Percentiles rank a stretch among this genome's conserved stretches.
Evolutionary conservation across 2,797 vertebrate genomes (phyloP).

Genomic region (Peromyscus melanophrys): DNA sequence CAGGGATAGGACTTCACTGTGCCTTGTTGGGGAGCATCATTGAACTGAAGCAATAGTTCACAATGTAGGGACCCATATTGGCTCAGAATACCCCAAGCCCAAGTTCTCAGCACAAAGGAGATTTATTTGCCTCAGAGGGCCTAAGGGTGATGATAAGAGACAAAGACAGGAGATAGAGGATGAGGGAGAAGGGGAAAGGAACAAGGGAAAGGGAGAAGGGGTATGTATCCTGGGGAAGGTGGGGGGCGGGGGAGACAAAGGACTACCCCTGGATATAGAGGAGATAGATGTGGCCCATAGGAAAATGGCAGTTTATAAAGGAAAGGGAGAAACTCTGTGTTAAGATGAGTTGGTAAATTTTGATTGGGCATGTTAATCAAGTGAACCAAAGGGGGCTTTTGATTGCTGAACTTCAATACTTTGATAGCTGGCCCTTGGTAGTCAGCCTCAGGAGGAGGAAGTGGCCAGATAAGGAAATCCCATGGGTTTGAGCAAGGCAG

Average conservation of each 20-base stretch:
- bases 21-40: background rate
- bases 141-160: background rate
- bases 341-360: background rate
- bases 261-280: too few relatives aligned
- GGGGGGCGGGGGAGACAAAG: too few relatives aligned
- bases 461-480: background rate
- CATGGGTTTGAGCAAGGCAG: background rate
- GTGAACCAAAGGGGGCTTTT: background rate
- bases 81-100: background rate
- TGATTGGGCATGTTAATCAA: background rate
- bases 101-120: background rate
- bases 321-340: background rate
- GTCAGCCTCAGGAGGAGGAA: background rate
- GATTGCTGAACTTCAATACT: background rate
- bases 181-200: background rate
- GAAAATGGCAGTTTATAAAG: background rate
- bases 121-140: background rate
- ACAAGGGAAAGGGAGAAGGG: background rate
- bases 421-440: background rate
- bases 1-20: background rate
- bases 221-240: background rate
- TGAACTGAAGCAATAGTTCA: background rate
- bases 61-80: background rate
- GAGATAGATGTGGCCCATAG: background rate
- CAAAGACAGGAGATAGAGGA: background rate